phyloP scores from a whole-genome alignment of 2,113 vertebrate species.

The Junco hyemalis region DNA sequence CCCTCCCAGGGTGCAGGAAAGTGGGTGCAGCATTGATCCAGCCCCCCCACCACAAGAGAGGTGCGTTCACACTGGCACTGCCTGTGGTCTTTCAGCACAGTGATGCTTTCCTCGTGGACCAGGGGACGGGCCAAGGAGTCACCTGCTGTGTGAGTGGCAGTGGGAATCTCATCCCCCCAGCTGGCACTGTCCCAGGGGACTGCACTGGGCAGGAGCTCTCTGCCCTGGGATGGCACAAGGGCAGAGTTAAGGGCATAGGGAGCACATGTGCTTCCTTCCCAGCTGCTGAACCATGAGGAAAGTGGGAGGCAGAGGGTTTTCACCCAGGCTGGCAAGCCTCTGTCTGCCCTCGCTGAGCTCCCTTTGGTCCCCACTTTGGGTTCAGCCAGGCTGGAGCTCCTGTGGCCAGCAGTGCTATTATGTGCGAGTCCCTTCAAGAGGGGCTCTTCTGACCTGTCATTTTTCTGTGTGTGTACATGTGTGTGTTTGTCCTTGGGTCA shows the following conservation, averaged over 20 bases:
- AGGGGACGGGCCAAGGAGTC: not conserved
- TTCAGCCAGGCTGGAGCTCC: not conserved
- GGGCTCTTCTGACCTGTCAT: conserved; percentile 73
- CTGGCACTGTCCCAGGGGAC: not conserved
- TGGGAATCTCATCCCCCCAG: not conserved
- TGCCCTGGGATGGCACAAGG: not conserved
- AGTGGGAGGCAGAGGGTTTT: not conserved
- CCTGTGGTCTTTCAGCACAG: not conserved
- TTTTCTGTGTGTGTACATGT: conserved; percentile 76
- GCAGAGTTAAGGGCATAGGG: not conserved
- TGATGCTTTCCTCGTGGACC: not conserved
- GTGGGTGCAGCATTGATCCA: not conserved
- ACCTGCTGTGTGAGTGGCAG: not conserved
- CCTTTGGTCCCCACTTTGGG: not conserved
- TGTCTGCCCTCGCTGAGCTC: not conserved
- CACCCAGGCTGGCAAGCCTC: not conserved
- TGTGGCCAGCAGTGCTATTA: not conserved
- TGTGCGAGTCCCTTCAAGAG: not conserved
- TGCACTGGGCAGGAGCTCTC: not conserved
- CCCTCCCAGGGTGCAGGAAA: not conserved
- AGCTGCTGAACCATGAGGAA: not conserved
- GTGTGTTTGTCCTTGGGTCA: conserved; percentile 75
- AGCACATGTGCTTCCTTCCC: not conserved
- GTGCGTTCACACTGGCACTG: not conserved
- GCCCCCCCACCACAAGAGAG: not conserved